Base-by-base conservation (phyloP, 2,797 vertebrate genomes). In the Picus viridis region DNA sequence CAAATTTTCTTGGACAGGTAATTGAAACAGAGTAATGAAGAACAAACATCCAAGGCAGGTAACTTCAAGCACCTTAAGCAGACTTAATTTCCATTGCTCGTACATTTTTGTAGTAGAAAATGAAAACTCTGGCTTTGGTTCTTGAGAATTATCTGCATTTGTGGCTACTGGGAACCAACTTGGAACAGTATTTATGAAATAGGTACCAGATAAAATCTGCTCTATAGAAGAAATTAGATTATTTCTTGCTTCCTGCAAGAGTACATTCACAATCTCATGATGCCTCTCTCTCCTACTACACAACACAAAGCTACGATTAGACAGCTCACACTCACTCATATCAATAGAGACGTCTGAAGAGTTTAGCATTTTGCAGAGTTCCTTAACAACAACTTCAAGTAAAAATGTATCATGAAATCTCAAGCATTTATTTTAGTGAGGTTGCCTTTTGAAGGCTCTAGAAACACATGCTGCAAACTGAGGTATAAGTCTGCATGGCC, bases 251-350 rank as follows among this genome's bases (percentile, higher is more conserved):
- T 61, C 72, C 14, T 63, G 30, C 36, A 87, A 68, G 54, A 85
- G 45, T 12, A 61, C 26, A 30, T 22, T 47, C 4, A 77, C 29
- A 65, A 90, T 69, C n/a, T 77, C 47, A 58, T 11, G 13, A 5
- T 22, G 30, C 23, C 54, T 61, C 39, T 36, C 71, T 54, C n/a
- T 57, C 41, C 75, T 36, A 34, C 68, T 71, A 65, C 36, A 83
- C 91, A 87, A 80, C 18, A 75, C 32, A 75, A 90, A 89, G 56
- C 85, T 84, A 76, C 58, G 73, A 79, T 63, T 58, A 94, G 58
- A 92, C 57, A 75, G n/a, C 12, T 83, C 70, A 70, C 53, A 47
- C 78, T 78, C 59, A 63, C 20, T 65, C 15, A 2, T 30, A 67
- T 47, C 83, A 43, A 30, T 0, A 93, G 12, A 81, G 59, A 75